phyloP scores from a whole-genome alignment of 2,797 vertebrate genomes.

The Labroides dimidiatus region DNA sequence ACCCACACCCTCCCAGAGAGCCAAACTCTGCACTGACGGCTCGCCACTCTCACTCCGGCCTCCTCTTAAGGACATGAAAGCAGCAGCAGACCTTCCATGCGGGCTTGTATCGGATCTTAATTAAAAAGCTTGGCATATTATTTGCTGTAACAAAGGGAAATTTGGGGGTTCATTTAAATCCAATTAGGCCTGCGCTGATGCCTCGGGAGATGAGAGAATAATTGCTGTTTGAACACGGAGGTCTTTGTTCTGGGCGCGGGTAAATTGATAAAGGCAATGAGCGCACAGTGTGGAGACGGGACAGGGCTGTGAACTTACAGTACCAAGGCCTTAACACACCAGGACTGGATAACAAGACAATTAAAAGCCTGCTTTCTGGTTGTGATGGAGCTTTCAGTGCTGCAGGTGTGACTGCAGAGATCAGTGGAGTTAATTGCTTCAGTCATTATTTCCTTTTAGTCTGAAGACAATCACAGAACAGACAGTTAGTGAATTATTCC shows the following conservation, averaged over 20 bases:
- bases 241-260: constrained; percentile 96
- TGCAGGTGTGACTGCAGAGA: constrained; percentile 60
- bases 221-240: constrained; percentile 94
- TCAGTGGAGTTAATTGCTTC: constrained; percentile 67
- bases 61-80: constrained; percentile 93
- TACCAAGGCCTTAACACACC: constrained; percentile 63
- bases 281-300: constrained; percentile 85
- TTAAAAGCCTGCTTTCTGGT: constrained; percentile 61
- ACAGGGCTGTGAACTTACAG: constrained; percentile 65
- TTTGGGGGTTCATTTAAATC: constrained; percentile 99
- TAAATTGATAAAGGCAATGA: constrained; percentile 86
- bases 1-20: constrained; percentile 62
- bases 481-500: constrained; percentile 40
- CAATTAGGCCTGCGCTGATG: constrained; percentile 97
- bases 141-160: constrained; percentile 97
- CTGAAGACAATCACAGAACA: constrained; percentile 45
- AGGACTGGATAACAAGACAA: constrained; percentile 70
- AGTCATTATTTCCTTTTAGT: constrained; percentile 48
- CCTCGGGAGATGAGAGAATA: constrained; percentile 95
- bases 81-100: constrained; percentile 80
- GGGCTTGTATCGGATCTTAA: constrained; percentile 95
- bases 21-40: constrained; percentile 64
- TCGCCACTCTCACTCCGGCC: constrained; percentile 45
- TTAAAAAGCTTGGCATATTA: constrained; percentile 97
- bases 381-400: constrained; percentile 48